A percentile compares a stretch with the other conserved stretches of the same genome.
Conservation (phyloP, 2,888 invertebrate genomes). For the Eulithis testata region DNA sequence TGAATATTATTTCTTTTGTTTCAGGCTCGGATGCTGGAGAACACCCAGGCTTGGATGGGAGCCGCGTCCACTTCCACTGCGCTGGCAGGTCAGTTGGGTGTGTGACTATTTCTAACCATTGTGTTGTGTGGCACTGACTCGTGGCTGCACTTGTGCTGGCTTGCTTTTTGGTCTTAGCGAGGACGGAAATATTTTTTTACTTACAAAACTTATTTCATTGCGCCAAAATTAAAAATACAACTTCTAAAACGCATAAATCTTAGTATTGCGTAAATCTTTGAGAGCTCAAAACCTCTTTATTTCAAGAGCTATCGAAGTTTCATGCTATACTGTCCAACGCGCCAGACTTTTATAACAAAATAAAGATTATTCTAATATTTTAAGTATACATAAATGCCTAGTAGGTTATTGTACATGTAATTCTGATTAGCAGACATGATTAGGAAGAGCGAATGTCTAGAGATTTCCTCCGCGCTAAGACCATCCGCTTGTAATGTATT, state of each 20-base stretch:
- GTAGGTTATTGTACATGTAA: background rate
- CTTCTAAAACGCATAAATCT: no score
- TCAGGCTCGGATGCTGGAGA: conserved; percentile 96
- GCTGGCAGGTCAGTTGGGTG: conserved; percentile 92
- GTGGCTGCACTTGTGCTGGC: background rate
- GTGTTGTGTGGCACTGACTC: background rate
- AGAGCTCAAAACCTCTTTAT: no score
- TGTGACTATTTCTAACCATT: conserved; percentile 8
- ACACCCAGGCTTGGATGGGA: conserved; percentile 96
- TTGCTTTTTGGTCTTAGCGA: conserved; percentile 14
- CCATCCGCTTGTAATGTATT: conserved; percentile 10
- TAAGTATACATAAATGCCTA: no score
- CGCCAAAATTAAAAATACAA: no score
- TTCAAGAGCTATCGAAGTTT: no score
- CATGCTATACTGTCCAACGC: no score
- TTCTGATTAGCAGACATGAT: background rate
- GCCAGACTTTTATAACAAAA: no score
- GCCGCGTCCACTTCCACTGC: conserved; percentile 94
- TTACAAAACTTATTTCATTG: no score
- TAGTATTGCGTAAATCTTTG: no score
- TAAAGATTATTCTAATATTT: no score
- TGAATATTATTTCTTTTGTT: conserved; percentile 53
- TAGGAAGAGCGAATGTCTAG: background rate
- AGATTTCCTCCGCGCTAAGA: conserved; percentile 17
- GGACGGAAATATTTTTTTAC: no score